Evolutionary conservation across 1,140 invertebrate genomes (phyloP), one percentile per base, ranked within the genome.

Genomic region (Drosophila micromelanica): DNA sequence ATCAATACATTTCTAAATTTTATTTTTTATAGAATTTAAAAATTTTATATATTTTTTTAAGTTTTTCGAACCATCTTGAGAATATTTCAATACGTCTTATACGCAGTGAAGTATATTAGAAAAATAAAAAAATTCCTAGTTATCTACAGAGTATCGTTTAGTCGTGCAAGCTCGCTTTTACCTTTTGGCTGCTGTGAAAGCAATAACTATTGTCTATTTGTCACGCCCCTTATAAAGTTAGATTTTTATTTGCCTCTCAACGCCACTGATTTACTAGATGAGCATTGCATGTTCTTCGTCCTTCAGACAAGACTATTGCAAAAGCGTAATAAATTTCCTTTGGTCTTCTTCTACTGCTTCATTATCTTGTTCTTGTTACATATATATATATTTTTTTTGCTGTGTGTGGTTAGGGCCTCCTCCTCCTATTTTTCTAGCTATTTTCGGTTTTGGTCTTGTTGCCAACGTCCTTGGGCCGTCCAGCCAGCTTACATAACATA

Each of bases 401-500:
- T 35, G 8, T 35, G 6, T 35, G 32, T 35, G 12, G 13, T 35
- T 6, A 17, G 30, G 49, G 30, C 30, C 13, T 35, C 3, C 30
- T 30, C n/a, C n/a, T n/a, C n/a, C 49, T 65, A 51, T 17, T 45
- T 46, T 17, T 60, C 37, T 46, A 20, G 35, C 45, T 59, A 52
- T 57, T 71, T 72, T 56, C 17, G 59, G 32, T 38, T 15, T 35
- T 54, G 30, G 35, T 59, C 42, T 56, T 69, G 49, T 62, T 69
- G 49, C 23, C 30, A 62, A 55, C 59, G 81, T 82, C 81, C 81
- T 87, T 86, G 78, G 56, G 60, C 30, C 65, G 35, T 46, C 48
- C 67, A 57, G 63, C 20, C 52, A 35, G 60, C 71, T 86, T 87
- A 86, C 68, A 82, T 86, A 86, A 86, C 72, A 87, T 86, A 86